phyloP scores from a whole-genome alignment of 2,113 vertebrate species.

The Stegastes partitus region DNA sequence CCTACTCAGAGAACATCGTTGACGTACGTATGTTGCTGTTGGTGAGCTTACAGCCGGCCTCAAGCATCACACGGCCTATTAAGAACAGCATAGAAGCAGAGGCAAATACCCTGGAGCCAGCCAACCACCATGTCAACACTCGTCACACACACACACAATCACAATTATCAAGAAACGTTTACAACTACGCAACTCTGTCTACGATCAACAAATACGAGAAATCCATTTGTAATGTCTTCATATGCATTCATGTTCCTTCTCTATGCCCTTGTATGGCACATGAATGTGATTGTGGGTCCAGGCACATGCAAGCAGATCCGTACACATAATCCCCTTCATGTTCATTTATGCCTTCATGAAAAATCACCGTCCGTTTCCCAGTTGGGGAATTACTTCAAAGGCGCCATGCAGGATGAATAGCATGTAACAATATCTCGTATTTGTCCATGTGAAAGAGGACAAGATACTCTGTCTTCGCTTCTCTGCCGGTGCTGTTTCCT shows the following conservation, averaged over 20 bases:
- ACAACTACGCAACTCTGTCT: not conserved
- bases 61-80: slow-evolving; percentile 58
- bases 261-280: slow-evolving; percentile 5
- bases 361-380: slow-evolving; percentile 56
- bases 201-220: not conserved
- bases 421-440: slow-evolving; percentile 79
- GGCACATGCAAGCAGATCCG: slow-evolving; percentile 27
- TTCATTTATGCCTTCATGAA: slow-evolving; percentile 65
- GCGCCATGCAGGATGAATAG: slow-evolving; percentile 61
- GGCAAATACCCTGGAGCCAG: slow-evolving; percentile 48
- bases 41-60: slow-evolving; percentile 22
- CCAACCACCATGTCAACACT: slow-evolving; percentile 43
- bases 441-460: slow-evolving; percentile 67
- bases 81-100: slow-evolving; percentile 41
- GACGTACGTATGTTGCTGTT: slow-evolving; percentile 24
- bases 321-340: slow-evolving; percentile 48
- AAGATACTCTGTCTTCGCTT: slow-evolving; percentile 73
- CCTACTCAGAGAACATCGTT: slow-evolving; percentile 21
- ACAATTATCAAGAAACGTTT: slow-evolving; percentile 22
- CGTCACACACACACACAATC: not conserved
- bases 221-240: slow-evolving; percentile 21
- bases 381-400: slow-evolving; percentile 70
- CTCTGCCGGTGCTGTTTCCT: slow-evolving; percentile 58
- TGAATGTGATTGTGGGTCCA: slow-evolving; percentile 17
- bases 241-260: not conserved